Percentiles rank a stretch among this genome's conserved stretches.
These are phyloP conservation scores for Cyphomyrus plagiostoma DNA, from an alignment of 2,113 vertebrate genomes.

Conservation along the genomic window DNA sequence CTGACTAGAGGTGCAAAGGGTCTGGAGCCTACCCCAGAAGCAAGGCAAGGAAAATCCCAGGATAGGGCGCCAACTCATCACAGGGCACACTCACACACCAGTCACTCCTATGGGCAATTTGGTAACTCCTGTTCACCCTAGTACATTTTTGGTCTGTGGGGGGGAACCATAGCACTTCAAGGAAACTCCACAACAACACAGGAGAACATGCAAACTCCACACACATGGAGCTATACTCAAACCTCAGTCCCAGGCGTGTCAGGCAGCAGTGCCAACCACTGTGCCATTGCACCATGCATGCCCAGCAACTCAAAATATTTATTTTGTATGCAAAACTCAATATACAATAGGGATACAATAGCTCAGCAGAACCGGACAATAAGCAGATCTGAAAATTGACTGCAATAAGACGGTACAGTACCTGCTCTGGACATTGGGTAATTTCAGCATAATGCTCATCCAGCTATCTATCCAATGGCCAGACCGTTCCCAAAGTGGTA, in stretches of 20 bases:
- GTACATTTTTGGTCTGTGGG: background rate
- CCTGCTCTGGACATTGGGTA: constrained; percentile 63
- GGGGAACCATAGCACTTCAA: background rate
- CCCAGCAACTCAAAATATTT: background rate
- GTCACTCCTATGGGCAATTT: too few species aligned
- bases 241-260: background rate
- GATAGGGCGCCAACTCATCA: too few species aligned
- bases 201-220: background rate
- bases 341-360: background rate
- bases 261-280: background rate
- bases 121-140: too few species aligned
- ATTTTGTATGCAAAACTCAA: background rate
- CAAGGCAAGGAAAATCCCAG: too few species aligned
- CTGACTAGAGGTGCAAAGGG: too few species aligned
- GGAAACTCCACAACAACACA: background rate
- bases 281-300: background rate
- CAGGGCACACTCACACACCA: too few species aligned
- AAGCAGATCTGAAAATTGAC: background rate
- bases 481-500: constrained; percentile 61
- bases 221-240: background rate
- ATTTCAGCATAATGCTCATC: constrained; percentile 66
- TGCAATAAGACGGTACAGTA: constrained; percentile 34
- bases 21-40: too few species aligned
- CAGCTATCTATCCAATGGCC: constrained; percentile 65
- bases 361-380: background rate